These are phyloP conservation scores for Heliconius melpomene DNA, from an alignment of 1,140 invertebrate species.

Conservation along the genomic window DNA sequence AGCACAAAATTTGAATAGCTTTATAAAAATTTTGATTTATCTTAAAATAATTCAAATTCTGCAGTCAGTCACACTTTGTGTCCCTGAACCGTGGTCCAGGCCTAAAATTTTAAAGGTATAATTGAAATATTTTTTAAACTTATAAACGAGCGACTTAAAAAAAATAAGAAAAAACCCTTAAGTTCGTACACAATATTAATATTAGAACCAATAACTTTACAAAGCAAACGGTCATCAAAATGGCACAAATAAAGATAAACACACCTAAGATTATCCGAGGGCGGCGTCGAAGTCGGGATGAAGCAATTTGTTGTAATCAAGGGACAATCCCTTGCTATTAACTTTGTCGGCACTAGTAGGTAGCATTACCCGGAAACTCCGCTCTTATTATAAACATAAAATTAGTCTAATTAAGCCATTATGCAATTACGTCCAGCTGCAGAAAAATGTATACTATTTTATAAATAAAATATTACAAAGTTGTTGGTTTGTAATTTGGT, in stretches of 20 bases:
- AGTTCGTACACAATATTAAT: background rate
- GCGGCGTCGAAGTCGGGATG: slow-evolving; percentile 51
- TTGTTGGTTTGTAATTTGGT: background rate
- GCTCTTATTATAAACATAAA: slow-evolving; percentile 42
- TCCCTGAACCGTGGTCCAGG: too few species aligned
- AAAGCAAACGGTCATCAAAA: slow-evolving; percentile 15
- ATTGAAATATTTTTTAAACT: too few species aligned
- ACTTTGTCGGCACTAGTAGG: slow-evolving; percentile 56
- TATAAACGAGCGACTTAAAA: too few species aligned
- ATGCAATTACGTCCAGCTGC: slow-evolving; percentile 45
- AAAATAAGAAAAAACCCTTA: too few species aligned
- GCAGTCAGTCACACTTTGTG: too few species aligned
- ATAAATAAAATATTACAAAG: slow-evolving; percentile 9
- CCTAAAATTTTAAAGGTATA: too few species aligned
- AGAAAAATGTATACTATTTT: slow-evolving; percentile 22
- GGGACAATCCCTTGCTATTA: slow-evolving; percentile 63
- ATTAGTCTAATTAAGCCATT: slow-evolving; percentile 60
- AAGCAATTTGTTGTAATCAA: slow-evolving; percentile 75
- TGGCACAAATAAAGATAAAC: slow-evolving; percentile 25
- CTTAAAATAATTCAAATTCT: too few species aligned
- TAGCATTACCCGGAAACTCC: slow-evolving; percentile 46
- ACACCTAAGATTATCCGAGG: slow-evolving; percentile 52
- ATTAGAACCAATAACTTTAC: background rate
- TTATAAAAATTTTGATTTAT: too few species aligned
- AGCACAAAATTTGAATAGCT: too few species aligned